Conservation (phyloP, 2,113 vertebrate species). For the Hemiscyllium ocellatum region DNA sequence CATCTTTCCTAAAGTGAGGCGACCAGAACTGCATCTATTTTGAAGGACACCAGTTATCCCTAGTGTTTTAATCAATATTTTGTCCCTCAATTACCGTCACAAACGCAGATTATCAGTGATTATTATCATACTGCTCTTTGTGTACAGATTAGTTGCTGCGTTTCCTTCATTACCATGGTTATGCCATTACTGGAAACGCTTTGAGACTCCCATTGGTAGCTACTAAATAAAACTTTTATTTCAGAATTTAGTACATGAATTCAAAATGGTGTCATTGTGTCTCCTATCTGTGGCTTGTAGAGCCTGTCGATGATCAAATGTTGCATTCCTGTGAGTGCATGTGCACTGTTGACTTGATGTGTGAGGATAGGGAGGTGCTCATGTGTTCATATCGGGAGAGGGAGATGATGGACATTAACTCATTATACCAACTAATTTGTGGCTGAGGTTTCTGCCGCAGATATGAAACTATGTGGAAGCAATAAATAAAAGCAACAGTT, state of each 20-base stretch:
- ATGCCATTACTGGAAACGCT: neutral
- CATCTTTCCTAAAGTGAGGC: no score
- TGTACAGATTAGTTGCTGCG: neutral
- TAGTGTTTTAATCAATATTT: neutral
- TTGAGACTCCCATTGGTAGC: neutral
- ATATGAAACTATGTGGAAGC: neutral
- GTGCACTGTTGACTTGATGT: neutral
- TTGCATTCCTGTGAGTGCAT: neutral
- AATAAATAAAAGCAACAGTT: neutral
- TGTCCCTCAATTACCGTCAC: neutral
- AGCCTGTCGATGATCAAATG: neutral
- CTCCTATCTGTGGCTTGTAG: neutral
- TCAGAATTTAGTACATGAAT: neutral
- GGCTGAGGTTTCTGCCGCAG: neutral
- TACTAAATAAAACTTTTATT: neutral
- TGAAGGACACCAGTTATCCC: neutral
- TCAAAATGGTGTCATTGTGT: neutral
- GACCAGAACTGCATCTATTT: no score
- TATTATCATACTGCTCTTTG: neutral
- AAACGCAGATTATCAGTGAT: neutral
- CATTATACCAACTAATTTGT: neutral
- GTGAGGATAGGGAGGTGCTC: neutral
- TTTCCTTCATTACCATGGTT: neutral
- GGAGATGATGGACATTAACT: neutral
- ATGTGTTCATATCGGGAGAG: neutral